Base-by-base conservation (phyloP, 2,797 vertebrate genomes). In the Coendou prehensilis region DNA sequence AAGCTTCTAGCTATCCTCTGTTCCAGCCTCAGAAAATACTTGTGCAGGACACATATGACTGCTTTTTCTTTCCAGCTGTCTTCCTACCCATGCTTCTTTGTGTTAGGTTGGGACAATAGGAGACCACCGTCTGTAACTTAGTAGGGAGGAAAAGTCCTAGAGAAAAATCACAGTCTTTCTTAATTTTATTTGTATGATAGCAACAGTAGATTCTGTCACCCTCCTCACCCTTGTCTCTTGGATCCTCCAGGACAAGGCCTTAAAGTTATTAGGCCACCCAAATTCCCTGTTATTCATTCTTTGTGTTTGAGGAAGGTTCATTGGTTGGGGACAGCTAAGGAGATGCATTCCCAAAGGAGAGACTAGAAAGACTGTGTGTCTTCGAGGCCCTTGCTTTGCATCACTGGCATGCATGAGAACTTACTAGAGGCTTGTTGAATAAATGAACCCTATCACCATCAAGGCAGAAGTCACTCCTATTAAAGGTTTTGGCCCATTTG, bases 161-260 rank as follows among this genome's bases (percentile, higher is more conserved):
- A 81, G 88, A 91, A 95, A 93, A 82, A 30, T 73, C 37, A 47
- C 9, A 89, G 22, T 7, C 9, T 8, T 79, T 30, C 54, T 92
- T 76, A 15, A 59, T 56, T 75, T 81, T 90, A 18, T 86, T 86
- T 88, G 41, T 75, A 5, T 41, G 14, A 73, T 7, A 56, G 10
- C 3, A 64, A 69, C 37, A n/a, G 20, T 73, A 30, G 45, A 37
- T 81, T 87, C 52, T 78, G 9, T 92, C 6, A 75, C 11, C 26
- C 20, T 52, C 5, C 1, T 75, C 6, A 73, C 2, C 6, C 15
- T 1, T n/a, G 73, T 83, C 52, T 93, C n/a, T 69, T 83, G 9
- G 75, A n/a, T 71, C 47, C 28, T 71, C 6, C 11, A 57, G n/a
- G 4, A 45, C 17, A 69, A 56, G 22, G 17, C 18, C 82, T 4